Conservation (phyloP, 2,888 invertebrate species). For the Portevinia maculata region DNA sequence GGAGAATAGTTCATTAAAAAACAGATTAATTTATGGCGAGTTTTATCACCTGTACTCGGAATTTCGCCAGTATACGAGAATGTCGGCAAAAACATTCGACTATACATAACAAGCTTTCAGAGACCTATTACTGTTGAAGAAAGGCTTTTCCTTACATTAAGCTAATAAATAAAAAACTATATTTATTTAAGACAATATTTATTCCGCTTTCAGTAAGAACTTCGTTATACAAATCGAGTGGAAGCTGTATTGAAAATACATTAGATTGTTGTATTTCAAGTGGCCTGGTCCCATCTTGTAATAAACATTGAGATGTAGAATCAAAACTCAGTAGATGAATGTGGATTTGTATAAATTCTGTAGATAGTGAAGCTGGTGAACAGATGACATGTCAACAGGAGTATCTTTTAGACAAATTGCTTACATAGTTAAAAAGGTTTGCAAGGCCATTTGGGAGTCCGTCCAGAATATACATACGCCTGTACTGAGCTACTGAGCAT, state of each 20-base stretch:
- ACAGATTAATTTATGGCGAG: too few relatives aligned
- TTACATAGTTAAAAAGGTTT: neutral
- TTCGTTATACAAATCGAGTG: neutral
- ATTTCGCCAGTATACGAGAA: slow-evolving; percentile 1
- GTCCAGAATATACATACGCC: neutral
- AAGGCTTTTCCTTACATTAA: too few relatives aligned
- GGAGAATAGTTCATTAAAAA: slow-evolving; percentile 1
- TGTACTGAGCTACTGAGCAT: too few relatives aligned
- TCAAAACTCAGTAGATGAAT: too few relatives aligned
- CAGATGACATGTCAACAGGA: neutral
- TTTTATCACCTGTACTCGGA: neutral
- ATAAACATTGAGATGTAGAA: too few relatives aligned
- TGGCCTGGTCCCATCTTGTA: neutral
- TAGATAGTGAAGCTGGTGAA: slow-evolving; percentile 1
- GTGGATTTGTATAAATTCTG: neutral
- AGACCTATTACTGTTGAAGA: neutral
- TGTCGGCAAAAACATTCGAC: slow-evolving; percentile 1
- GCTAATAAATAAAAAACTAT: too few relatives aligned
- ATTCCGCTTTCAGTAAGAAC: neutral
- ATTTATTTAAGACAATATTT: neutral
- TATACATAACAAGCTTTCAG: slow-evolving; percentile 9
- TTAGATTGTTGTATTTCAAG: neutral
- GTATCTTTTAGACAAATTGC: neutral
- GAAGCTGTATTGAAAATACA: too few relatives aligned
- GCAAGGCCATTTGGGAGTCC: neutral